A percentile compares a stretch with the other conserved stretches of the same genome.
Conservation (phyloP, 1,140 invertebrate species). For the Drosophila ananassae region DNA sequence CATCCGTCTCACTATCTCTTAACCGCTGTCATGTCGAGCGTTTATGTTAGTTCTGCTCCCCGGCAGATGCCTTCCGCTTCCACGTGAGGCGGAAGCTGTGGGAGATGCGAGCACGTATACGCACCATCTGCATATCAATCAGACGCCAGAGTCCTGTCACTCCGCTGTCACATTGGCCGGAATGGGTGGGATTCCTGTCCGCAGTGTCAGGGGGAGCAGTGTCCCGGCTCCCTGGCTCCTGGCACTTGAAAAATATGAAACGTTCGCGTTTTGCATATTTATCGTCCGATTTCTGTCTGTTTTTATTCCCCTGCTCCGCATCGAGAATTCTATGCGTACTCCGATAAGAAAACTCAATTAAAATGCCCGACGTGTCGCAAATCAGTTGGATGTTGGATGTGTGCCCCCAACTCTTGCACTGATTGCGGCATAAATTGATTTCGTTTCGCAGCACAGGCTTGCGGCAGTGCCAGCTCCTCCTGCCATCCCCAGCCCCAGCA, state of each 20-base stretch:
- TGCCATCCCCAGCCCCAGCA: neutral
- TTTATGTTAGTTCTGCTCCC: constrained; percentile 41
- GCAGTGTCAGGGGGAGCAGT: too few relatives aligned
- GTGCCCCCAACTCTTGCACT: constrained; percentile 45
- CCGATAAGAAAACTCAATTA: constrained; percentile 72
- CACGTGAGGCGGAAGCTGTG: constrained; percentile 15
- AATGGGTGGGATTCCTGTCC: constrained; percentile 55
- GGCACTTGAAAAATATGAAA: constrained; percentile 68
- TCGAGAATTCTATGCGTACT: constrained; percentile 59
- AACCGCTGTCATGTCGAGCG: constrained; percentile 42
- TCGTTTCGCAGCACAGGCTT: constrained; percentile 1
- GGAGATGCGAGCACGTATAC: constrained; percentile 31
- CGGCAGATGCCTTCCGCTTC: constrained; percentile 17
- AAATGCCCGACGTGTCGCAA: constrained; percentile 70
- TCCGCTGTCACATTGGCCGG: constrained; percentile 66
- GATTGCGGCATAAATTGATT: constrained; percentile 69
- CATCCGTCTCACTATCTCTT: constrained; percentile 48
- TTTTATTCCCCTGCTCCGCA: constrained; percentile 17
- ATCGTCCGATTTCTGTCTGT: constrained; percentile 28
- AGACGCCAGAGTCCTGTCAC: constrained; percentile 67
- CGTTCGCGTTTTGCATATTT: constrained; percentile 76
- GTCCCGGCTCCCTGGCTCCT: neutral
- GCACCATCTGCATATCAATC: constrained; percentile 75
- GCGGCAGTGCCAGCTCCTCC: neutral
- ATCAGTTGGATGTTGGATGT: constrained; percentile 55